Evolutionary conservation across 30 jellyfish, hydroid and myxozoan genomes (phyloP), one percentile per base, ranked within the genome.

Genomic region (Turritopsis dohrnii): DNA sequence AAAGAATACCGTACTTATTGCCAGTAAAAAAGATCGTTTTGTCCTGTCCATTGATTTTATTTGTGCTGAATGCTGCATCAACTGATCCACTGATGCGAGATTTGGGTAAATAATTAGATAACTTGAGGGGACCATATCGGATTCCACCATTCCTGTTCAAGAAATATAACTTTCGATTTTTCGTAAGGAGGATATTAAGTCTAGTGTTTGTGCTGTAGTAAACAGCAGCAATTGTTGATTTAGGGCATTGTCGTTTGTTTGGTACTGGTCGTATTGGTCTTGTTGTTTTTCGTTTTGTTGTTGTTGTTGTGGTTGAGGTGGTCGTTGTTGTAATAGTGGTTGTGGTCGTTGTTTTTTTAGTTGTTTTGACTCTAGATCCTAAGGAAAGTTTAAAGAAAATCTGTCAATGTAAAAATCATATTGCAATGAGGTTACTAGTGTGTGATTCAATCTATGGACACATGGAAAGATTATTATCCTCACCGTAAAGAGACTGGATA

Each of bases 401-500:
- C 21, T 21, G 0, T 60, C 73, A 18, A 60, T 60, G 73, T 60
- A n/a, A 18, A 0, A 21, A 60, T 23, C 21, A 60, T 60, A 60
- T 60, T 23, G 21, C 73, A 60, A 18, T n/a, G n/a, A n/a, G n/a
- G n/a, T n/a, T n/a, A n/a, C n/a, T n/a, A n/a, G n/a, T n/a, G 60
- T 41, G 9, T 41, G 60, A 41, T 41, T 41, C 13, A 3, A 3
- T 41, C 13, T 3, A 41, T 41, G 13, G 5, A 5, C 60, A 41
- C 5, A 41, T 13, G 13, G 5, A 41, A 41, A 41, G 13, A 3
- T 41, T 3, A 41, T 3, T 13, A 13, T 41, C 13, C 87, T 28
- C 41, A 84, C 96, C 96, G 54, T 89, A 89, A 22, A 89, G 88
- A 19, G 83, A 85, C 29, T 74, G 85, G 72, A 89, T 84, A 13